Base-by-base conservation (phyloP, 2,888 invertebrate species). In the Epsilonema sp. region DNA sequence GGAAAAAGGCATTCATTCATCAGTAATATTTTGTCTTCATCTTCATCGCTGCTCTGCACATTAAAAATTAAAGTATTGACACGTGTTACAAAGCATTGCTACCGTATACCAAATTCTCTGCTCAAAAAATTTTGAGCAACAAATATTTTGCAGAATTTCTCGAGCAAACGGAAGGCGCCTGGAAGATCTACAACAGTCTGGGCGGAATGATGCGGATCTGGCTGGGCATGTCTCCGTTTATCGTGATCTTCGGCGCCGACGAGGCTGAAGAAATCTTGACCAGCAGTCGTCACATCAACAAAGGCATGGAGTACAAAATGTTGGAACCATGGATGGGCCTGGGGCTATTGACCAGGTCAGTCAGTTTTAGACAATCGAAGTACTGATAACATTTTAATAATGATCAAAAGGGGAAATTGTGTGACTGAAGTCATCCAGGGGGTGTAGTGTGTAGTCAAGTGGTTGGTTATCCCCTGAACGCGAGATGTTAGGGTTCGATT, bases 261-360 rank as follows among this genome's bases (percentile, higher is more conserved):
- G 47, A 47, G 42, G 36, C 25, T 2, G 43, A 43, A 40, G 20
- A 3, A 3, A n/a, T 64, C 23, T 26, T 61, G 31, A 49, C 51
- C 11, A 58, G 53, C 23, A 48, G 44, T 5, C 51, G 52, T 13
- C 56, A 64, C 53, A 52, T 63, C n/a, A 55, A 61, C 52, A 63
- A 63, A 49, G 56, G 59, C 13, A 49, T 54, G 21, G 57, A 57
- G 16, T 63, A 63, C 47, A 51, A 54, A n/a, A 40, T 58, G 44
- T 47, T 63, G 19, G 54, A 58, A 24, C 63, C 63, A 22, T 63
- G 63, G 63, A 55, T 63, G 1, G 63, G 63, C 31, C 45, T 49
- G 3, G 60, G 61, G 25, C 55, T 63, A 26, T 53, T 63, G 22
- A 62, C 59, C 5, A 57, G 53, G 54, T 54, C 3, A 3, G 38